Percentiles rank a stretch among this genome's conserved stretches.
These are phyloP conservation scores for Salarias fasciatus DNA, from an alignment of 2,797 vertebrate genomes.

Conservation along the genomic window DNA sequence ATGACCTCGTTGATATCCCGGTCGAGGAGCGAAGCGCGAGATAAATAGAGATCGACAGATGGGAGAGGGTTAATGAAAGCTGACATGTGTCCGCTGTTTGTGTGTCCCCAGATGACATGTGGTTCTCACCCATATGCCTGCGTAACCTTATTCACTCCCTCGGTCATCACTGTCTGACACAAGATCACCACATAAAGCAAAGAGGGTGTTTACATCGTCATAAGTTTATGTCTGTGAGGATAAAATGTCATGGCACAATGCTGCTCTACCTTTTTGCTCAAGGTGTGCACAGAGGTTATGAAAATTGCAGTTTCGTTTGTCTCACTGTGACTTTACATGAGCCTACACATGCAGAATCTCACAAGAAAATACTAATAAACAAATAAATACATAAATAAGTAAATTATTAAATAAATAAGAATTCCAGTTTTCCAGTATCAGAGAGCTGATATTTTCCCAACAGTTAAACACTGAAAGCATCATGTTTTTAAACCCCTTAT, in stretches of 20 bases:
- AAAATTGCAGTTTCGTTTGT: no score
- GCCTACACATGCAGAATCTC: no score
- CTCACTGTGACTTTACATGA: no score
- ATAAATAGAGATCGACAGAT: conserved; percentile 62
- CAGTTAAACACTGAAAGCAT: no score
- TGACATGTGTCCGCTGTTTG: conserved; percentile 72
- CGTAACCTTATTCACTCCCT: conserved; percentile 42
- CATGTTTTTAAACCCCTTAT: background rate
- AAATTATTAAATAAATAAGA: no score
- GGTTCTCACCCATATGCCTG: conserved; percentile 58
- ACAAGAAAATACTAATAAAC: no score
- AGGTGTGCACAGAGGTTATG: background rate
- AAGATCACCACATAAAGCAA: conserved; percentile 31
- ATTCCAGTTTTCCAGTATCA: no score
- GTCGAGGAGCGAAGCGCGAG: conserved; percentile 22
- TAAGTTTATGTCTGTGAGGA: conserved; percentile 1
- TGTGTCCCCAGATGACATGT: conserved; percentile 63
- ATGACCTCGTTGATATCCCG: conserved; percentile 55
- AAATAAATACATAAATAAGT: no score
- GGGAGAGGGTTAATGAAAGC: conserved; percentile 73
- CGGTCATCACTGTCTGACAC: conserved; percentile 16
- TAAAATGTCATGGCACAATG: background rate
- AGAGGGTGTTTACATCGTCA: conserved; percentile 5
- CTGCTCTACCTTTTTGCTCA: no score
- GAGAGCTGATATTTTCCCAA: no score